A percentile compares a stretch with the other conserved stretches of the same genome.
phyloP scores from a whole-genome alignment of 2,888 invertebrate species.

The Ectemnius continuus region DNA sequence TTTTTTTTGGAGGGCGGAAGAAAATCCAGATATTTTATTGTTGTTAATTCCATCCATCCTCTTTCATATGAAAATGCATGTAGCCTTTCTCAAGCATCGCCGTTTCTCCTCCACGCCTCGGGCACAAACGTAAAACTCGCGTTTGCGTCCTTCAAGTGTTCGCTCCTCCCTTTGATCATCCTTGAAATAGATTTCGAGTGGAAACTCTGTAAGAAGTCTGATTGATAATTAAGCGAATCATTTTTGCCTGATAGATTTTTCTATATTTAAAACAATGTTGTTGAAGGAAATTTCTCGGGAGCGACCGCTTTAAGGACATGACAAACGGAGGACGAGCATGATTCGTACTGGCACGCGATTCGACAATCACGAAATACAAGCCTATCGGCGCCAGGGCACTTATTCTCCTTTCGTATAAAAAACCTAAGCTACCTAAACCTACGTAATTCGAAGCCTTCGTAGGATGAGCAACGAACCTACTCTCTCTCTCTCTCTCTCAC shows the following conservation, averaged over 20 bases:
- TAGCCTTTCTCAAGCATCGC: too few relatives aligned
- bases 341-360: slow-evolving; percentile 42
- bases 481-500: slow-evolving; percentile 7
- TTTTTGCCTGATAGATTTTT: not conserved
- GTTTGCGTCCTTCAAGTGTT: slow-evolving; percentile 14
- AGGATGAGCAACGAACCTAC: slow-evolving; percentile 58
- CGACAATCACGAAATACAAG: slow-evolving; percentile 47
- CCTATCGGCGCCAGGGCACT: slow-evolving; percentile 45
- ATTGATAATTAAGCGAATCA: not conserved
- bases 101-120: too few relatives aligned
- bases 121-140: slow-evolving; percentile 18
- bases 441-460: slow-evolving; percentile 64
- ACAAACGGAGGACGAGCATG: slow-evolving; percentile 40
- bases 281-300: not conserved
- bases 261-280: not conserved
- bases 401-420: slow-evolving; percentile 59
- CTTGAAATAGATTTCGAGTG: not conserved
- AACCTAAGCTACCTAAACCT: slow-evolving; percentile 69
- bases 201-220: not conserved
- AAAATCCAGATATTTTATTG: too few relatives aligned
- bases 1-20: too few relatives aligned
- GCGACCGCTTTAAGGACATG: slow-evolving; percentile 47
- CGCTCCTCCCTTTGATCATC: not conserved
- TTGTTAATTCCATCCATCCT: too few relatives aligned
- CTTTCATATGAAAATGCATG: too few relatives aligned